Percentiles rank a stretch among this genome's conserved stretches.
Conservation (phyloP, 2,113 vertebrate genomes). For the Zapus hudsonius region DNA sequence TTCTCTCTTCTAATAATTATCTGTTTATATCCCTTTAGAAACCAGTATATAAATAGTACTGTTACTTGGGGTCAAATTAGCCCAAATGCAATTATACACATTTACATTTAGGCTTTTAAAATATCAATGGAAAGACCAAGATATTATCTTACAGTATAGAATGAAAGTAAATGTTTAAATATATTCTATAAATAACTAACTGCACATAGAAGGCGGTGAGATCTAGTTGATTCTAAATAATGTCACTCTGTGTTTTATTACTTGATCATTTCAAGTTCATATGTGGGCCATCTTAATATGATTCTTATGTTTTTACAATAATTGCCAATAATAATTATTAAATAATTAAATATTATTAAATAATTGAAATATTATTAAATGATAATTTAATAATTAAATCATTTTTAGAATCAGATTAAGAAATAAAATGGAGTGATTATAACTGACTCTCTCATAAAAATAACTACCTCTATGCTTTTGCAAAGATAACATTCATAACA, state of each 20-base stretch:
- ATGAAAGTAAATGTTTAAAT: background rate
- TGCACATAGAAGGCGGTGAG: background rate
- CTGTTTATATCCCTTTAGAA: background rate
- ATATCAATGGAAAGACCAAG: background rate
- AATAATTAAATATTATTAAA: too few species aligned
- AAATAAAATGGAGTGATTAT: background rate
- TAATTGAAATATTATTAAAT: too few species aligned
- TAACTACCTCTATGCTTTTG: background rate
- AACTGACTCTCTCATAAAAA: background rate
- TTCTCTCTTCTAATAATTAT: conserved; percentile 25
- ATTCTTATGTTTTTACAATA: too few species aligned
- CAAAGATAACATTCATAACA: background rate
- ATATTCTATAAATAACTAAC: background rate
- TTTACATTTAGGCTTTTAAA: conserved; percentile 42
- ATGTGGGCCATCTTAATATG: background rate
- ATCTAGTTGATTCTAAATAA: background rate
- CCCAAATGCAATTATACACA: background rate
- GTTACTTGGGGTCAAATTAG: conserved; percentile 1
- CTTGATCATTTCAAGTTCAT: background rate
- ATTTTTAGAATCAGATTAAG: background rate
- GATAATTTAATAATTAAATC: too few species aligned
- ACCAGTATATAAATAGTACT: background rate
- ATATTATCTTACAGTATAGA: background rate
- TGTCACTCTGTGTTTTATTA: background rate
- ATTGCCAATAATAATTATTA: too few species aligned